These are phyloP conservation scores for Operophtera brumata DNA, from an alignment of 2,888 invertebrate genomes.

Conservation along the genomic window DNA sequence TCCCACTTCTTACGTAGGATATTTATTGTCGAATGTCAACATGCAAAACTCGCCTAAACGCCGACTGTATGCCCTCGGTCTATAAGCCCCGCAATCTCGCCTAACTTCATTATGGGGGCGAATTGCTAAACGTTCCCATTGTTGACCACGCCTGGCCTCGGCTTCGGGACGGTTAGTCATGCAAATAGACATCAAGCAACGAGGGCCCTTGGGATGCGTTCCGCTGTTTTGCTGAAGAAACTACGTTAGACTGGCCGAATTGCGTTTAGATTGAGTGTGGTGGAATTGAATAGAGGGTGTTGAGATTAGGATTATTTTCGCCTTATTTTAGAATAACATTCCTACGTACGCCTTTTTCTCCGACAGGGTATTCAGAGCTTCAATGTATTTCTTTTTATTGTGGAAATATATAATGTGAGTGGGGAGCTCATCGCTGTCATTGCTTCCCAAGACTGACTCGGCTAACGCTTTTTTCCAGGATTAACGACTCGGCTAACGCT, in stretches of 20 bases:
- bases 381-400: too few species aligned
- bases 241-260: conserved; percentile 33
- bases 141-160: conserved; percentile 59
- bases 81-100: conserved; percentile 61
- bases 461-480: too few species aligned
- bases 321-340: too few species aligned
- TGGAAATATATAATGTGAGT: too few species aligned
- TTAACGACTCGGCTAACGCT: too few species aligned
- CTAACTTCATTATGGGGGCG: conserved; percentile 76
- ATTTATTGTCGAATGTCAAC: background rate
- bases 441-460: too few species aligned
- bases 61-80: conserved; percentile 14
- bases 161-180: conserved; percentile 66
- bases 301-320: too few species aligned
- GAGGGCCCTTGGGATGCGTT: conserved; percentile 49
- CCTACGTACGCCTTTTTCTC: too few species aligned
- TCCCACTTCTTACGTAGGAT: too few species aligned
- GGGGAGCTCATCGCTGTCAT: too few species aligned
- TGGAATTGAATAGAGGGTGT: conserved; percentile 26
- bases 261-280: conserved; percentile 28
- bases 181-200: conserved; percentile 69
- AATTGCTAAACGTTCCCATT: conserved; percentile 76
- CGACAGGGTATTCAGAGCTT: too few species aligned
- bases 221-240: conserved; percentile 37
- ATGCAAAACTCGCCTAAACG: conserved; percentile 6